Evolutionary conservation across 2,888 invertebrate genomes (phyloP).

Genomic region (Agriotes lineatus): DNA sequence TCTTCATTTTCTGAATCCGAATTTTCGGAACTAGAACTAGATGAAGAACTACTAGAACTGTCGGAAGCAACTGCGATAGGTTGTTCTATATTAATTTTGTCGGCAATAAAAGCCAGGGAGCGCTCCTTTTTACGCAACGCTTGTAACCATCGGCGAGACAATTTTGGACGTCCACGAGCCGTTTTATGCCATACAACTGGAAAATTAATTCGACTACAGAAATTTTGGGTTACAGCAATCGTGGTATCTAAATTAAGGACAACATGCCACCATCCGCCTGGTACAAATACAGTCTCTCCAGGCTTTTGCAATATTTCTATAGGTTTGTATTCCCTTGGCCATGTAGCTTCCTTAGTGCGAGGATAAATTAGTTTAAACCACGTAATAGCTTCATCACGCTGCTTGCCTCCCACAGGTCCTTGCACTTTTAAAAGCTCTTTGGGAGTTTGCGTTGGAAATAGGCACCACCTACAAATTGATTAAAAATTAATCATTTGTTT

Average conservation of each 20-base stretch:
- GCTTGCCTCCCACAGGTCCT: slow-evolving; percentile 94
- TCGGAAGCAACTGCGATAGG: slow-evolving; percentile 95
- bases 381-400: slow-evolving; percentile 97
- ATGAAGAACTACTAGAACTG: slow-evolving; percentile 82
- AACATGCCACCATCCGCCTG: slow-evolving; percentile 99
- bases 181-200: slow-evolving; percentile 99
- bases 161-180: slow-evolving; percentile 90
- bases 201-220: slow-evolving; percentile 95
- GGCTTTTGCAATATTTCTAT: slow-evolving; percentile 95
- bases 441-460: slow-evolving; percentile 97
- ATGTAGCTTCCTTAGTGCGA: slow-evolving; percentile 85
- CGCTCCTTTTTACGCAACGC: slow-evolving; percentile 76
- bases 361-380: slow-evolving; percentile 98
- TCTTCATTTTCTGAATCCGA: slow-evolving; percentile 72
- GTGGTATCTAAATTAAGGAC: slow-evolving; percentile 97
- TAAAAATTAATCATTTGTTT: no score
- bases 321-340: slow-evolving; percentile 94
- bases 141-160: slow-evolving; percentile 91
- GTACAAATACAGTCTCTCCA: slow-evolving; percentile 98
- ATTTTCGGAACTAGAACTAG: slow-evolving; percentile 61
- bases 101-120: slow-evolving; percentile 82
- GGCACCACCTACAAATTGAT: slow-evolving; percentile 86
- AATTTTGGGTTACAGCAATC: slow-evolving; percentile 98
- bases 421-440: slow-evolving; percentile 93
- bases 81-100: slow-evolving; percentile 85